Conservation (phyloP, 2,113 vertebrate species). For the Tragelaphus scriptus region DNA sequence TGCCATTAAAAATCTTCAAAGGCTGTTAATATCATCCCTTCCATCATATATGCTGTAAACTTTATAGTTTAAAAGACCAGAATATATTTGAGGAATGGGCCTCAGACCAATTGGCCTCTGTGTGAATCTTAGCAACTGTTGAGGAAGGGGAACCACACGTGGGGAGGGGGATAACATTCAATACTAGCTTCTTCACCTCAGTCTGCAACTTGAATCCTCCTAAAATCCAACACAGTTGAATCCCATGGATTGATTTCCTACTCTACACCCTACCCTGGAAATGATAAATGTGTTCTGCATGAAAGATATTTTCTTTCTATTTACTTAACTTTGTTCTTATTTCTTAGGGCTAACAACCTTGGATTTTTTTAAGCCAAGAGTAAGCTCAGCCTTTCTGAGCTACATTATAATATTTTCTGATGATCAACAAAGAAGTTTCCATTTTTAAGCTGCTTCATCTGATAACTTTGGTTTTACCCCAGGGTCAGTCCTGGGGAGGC, state of each 20-base stretch:
- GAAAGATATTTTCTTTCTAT: background rate
- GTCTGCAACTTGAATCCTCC: background rate
- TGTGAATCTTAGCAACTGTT: background rate
- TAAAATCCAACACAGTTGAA: background rate
- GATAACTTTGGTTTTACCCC: background rate
- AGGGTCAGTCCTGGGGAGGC: background rate
- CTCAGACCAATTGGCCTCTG: background rate
- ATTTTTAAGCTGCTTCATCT: background rate
- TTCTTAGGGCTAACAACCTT: background rate
- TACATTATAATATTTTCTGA: background rate
- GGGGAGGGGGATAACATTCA: background rate
- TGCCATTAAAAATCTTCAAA: background rate
- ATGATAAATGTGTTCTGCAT: background rate
- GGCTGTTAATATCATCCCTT: background rate
- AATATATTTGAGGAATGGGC: background rate
- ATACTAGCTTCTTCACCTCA: background rate
- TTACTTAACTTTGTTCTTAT: slow-evolving; percentile 8
- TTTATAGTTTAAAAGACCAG: background rate
- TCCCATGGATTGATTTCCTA: background rate
- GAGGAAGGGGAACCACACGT: background rate
- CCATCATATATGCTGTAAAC: background rate
- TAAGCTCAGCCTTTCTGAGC: background rate
- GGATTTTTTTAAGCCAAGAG: background rate
- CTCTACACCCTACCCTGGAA: background rate
- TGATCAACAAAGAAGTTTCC: background rate